Evolutionary conservation across 2,113 vertebrate species (phyloP), one percentile per base, ranked within the genome.

Genomic region (Myiagra hebetior): DNA sequence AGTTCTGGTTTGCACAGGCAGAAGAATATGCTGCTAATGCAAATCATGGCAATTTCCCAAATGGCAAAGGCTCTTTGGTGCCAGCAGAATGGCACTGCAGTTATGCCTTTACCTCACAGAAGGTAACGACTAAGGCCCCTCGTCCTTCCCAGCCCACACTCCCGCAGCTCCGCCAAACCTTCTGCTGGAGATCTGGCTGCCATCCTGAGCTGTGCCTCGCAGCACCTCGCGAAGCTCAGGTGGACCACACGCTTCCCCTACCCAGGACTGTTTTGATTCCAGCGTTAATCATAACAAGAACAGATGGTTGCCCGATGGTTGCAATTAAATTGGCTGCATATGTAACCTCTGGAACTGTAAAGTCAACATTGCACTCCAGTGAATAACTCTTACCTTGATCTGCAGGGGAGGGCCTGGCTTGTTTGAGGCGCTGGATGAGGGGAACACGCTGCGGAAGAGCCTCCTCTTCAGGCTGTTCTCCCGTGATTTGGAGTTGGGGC

Each of bases 381-480:
- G 24, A 39, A 8, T 50, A 70, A 76, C 86, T 31, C 4, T 50
- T 97, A 98, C 98, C 98, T 98, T 98, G 85, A 96, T 98, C 80
- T 97, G 97, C 8, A 92, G 78, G 23, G 91, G 76, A 72, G 96
- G 90, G 37, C 94, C 97, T 0, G 91, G 85, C 95, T 98, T 98
- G 95, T 77, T 92, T 4, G 95, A 87, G 89, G 72, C 11, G 9
- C 94, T 14, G 13, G 97, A 83, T 1, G 96, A 97, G 41, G 98
- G 93, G 94, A 98, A 98, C 56, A 98, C 89, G 9, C 97, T 98
- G 80, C 97, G 97, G 50, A 98, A 67, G 42, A 98, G 94, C 90
- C 97, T 93, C 75, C 96, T 97, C 96, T 98, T 98, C 39, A 98
- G 84, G 96, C 97, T 97, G 94, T 96, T 98, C 50, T 98, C 98